Evolutionary conservation across 1,140 invertebrate species (phyloP), one percentile per base, ranked within the genome.

Genomic region (Leucophenga varia): DNA sequence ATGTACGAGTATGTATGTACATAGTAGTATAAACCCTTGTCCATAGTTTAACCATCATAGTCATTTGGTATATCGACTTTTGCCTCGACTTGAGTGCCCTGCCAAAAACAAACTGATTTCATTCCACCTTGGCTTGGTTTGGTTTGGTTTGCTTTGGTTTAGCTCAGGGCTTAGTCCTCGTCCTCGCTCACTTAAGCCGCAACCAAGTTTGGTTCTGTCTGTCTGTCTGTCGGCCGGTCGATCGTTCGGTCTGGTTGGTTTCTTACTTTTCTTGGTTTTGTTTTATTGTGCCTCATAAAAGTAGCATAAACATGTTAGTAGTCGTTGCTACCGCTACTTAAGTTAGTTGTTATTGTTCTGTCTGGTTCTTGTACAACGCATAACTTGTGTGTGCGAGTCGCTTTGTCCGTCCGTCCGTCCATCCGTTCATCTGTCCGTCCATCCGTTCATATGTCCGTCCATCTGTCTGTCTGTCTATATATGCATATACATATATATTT

Each of bases 291-390:
- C 40, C 63, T 63, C 63, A 67, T 67, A 67, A 67, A 67, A 67
- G 63, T 63, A 67, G 64, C 63, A 63, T 67, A 67, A 67, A 67
- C 63, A 67, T 67, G 63, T 67, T 67, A 67, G 64, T 67, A 67
- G 64, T 64, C 63, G 63, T 68, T 67, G 63, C 64, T 67, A 67
- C 63, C 56, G 63, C 63, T 63, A 63, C 59, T 67, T 67, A 63
- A 67, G 63, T 67, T 67, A 68, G 54, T 64, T 59, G 45, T 47
- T 54, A 40, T 37, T 35, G 43, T 36, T 43, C 22, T 34, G 37
- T 20, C 32, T 43, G 21, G n/a, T 35, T 38, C 12, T 18, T 45
- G 37, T 12, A n/a, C n/a, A n/a, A n/a, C n/a, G n/a, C n/a, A n/a
- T n/a, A n/a, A n/a, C n/a, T n/a, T n/a, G n/a, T n/a, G n/a, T 32